phyloP scores from a whole-genome alignment of 2,113 vertebrate genomes.

The Daubentonia madagascariensis region DNA sequence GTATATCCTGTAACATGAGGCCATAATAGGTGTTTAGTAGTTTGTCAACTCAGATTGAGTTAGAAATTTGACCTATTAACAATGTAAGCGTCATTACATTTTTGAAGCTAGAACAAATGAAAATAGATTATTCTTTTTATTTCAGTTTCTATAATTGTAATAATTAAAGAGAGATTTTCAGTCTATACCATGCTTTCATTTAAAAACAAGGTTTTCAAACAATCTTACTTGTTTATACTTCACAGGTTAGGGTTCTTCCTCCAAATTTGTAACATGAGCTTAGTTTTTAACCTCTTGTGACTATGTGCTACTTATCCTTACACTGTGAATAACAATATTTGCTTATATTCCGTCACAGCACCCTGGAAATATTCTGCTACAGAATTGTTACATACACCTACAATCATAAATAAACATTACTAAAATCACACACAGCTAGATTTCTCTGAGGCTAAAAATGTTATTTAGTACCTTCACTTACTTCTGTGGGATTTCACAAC shows the following conservation, averaged over 20 bases:
- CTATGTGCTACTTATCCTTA: background rate
- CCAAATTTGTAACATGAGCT: background rate
- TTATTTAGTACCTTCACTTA: background rate
- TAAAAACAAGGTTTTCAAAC: background rate
- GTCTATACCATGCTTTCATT: background rate
- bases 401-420: background rate
- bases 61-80: background rate
- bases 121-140: background rate
- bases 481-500: background rate
- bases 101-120: conserved; percentile 1
- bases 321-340: background rate
- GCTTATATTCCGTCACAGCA: background rate
- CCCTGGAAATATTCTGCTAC: background rate
- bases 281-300: background rate
- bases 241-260: background rate
- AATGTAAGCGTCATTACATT: background rate
- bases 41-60: background rate
- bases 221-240: background rate
- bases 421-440: background rate
- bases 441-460: background rate
- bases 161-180: background rate
- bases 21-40: background rate
- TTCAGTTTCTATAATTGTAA: background rate
- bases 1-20: background rate
- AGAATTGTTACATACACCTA: background rate